A percentile compares a stretch with the other conserved stretches of the same genome.
Evolutionary conservation across 2,113 vertebrate genomes (phyloP).

Genomic region (Rhea americana): DNA sequence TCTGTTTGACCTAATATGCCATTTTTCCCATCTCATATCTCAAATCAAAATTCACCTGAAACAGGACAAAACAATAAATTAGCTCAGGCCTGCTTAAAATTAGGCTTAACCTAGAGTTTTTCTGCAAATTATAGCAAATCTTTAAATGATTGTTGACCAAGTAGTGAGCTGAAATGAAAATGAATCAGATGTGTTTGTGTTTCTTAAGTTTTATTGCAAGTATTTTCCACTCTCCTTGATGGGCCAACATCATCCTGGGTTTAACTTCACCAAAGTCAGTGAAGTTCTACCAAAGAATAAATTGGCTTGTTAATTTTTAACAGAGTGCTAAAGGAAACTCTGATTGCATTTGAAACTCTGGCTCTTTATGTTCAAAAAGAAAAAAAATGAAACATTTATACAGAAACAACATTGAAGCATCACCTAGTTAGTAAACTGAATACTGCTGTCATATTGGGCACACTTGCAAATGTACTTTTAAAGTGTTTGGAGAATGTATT

Average conservation of each 20-base stretch:
- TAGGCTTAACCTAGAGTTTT: neutral
- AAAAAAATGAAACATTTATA: neutral
- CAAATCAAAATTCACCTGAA: neutral
- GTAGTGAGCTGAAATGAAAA: neutral
- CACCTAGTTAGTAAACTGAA: neutral
- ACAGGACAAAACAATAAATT: neutral
- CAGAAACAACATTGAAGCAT: slow-evolving; percentile 2
- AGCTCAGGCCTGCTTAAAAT: neutral
- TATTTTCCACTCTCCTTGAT: neutral
- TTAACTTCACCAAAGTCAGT: neutral
- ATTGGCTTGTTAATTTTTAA: slow-evolving; percentile 24
- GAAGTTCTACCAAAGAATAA: slow-evolving; percentile 1
- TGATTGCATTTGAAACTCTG: neutral
- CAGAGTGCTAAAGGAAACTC: neutral
- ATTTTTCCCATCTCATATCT: neutral
- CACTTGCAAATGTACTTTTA: neutral
- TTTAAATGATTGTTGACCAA: neutral
- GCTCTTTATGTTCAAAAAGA: neutral
- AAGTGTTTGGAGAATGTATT: neutral
- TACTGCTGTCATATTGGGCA: neutral
- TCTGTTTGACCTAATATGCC: neutral
- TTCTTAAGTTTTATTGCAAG: neutral
- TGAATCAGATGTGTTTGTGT: neutral
- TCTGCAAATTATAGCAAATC: neutral
- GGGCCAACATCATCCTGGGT: neutral